Base-by-base conservation (phyloP, 2,888 invertebrate genomes). In the Lottia scabra region DNA sequence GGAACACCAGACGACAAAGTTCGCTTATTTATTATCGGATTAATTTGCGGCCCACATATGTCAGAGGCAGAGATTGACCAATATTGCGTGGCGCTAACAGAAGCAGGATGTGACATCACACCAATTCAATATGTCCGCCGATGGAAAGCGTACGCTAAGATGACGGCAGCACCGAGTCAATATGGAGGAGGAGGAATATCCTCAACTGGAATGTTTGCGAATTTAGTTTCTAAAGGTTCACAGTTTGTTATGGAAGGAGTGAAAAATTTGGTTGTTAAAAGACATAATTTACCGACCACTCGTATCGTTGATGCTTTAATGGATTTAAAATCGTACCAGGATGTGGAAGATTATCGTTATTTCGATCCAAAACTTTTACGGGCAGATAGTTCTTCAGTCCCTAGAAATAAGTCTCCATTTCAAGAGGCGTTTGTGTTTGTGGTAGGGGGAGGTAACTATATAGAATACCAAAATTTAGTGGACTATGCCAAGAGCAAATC, bases 221-320 rank as follows among this genome's bases (percentile, higher is more conserved):
- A 99, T 90, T 92, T 99, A 71, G 95, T 99, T 84, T 95, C 95
- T 12, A 97, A 98, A 88, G 98, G 98, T 27, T 99, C 98, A 0
- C 86, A 96, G 46, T 98, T 99, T 89, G 98, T 99, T 0, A 99
- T 99, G 98, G 99, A 99, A 90, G 99, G 98, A 48, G 98, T 99
- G 0, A 97, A 98, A 90, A 99, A 99, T 92, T 93, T 99, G 84
- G 99, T 99, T 23, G 96, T 99, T 12, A 99, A 99, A 90, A 94
- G 96, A 91, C 98, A 99, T 91, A 97, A 97, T 91, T 92, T 98
- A 78, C 98, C 98, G 0, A 95, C 98, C 0, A 98, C 97, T 12
- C 94, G 96, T 87, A 94, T 96, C 75, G 97, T 97, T 13, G 98
- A 99, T 87, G 93, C 95, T 83, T 90, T 96, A 66, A 95, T 96